Evolutionary conservation across 2,113 vertebrate genomes (phyloP).

Genomic region (Rallus limicola): DNA sequence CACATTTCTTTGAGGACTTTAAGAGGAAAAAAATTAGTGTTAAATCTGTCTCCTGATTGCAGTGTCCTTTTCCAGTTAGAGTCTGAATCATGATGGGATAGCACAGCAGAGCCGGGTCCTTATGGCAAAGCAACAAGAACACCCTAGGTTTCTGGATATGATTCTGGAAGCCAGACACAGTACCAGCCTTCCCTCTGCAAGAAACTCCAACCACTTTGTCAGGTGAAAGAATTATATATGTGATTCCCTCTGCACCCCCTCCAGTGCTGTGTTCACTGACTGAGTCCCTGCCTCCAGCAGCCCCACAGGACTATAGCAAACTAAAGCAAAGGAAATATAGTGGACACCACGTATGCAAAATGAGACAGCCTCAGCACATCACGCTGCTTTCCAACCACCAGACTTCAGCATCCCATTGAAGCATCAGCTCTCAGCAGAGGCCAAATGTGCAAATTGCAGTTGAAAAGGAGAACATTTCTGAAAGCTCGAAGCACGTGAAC

Average conservation of each 20-base stretch:
- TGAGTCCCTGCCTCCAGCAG: neutral
- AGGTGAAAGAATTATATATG: neutral
- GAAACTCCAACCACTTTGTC: neutral
- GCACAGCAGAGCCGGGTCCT: neutral
- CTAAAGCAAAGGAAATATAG: neutral
- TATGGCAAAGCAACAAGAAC: neutral
- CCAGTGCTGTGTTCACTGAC: neutral
- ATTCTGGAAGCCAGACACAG: neutral
- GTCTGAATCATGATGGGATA: neutral
- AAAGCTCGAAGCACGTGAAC: neutral
- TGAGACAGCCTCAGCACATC: neutral
- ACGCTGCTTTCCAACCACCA: neutral
- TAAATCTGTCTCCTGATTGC: neutral
- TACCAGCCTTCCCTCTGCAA: neutral
- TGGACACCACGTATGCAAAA: neutral
- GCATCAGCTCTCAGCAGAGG: slow-evolving; percentile 43
- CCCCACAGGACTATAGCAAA: neutral
- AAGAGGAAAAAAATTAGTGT: neutral
- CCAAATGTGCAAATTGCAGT: slow-evolving; percentile 34
- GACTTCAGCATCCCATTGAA: slow-evolving; percentile 9
- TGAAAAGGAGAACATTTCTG: slow-evolving; percentile 34
- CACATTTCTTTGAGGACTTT: neutral
- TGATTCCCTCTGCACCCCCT: neutral
- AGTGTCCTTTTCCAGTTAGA: neutral
- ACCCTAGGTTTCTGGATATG: neutral